Evolutionary conservation across 2,888 invertebrate species (phyloP), one percentile per base, ranked within the genome.

Genomic region (Drosophila eohydei): DNA sequence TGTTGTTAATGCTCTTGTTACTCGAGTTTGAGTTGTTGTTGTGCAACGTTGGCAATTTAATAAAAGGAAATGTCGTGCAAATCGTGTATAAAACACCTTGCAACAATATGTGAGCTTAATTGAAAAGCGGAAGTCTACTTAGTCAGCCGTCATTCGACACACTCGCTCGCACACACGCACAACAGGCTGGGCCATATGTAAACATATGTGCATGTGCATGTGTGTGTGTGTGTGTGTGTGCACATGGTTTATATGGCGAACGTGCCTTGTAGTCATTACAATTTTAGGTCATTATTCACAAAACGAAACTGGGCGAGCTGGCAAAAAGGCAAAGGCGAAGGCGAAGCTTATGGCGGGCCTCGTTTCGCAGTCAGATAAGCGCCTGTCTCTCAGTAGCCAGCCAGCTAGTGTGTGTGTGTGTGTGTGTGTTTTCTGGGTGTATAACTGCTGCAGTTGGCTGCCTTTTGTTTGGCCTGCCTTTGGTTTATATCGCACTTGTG

Each of bases 91-190:
- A 89, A 88, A 88, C 83, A 89, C 88, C 83, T 88, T 74, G 71
- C 77, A 85, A 81, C 88, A 88, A 82, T 77, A 77, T 82, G 90
- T 81, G 80, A 57, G 72, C 81, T 89, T 89, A 89, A 83, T 89
- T 89, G 89, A 89, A 85, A 89, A 89, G 80, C 90, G 88, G 88
- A 89, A 85, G 88, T 77, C 83, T 82, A 81, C 88, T 85, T 88
- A 88, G 88, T 71, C 81, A 71, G 74, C 67, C 70, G 63, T 81
- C 78, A 70, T 70, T 75, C 73, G 65, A 58, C 66, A 72, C 57
- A 69, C 44, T 60, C 43, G 14, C 50, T n/a, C 52, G 52, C 38
- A 57, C 50, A 68, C 16, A 56, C 14, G n/a, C 16, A 36, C 14
- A 43, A 28, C 16, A 11, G 59, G 6, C 9, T 16, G 40, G 34